A percentile compares a stretch with the other conserved stretches of the same genome.
phyloP scores from a whole-genome alignment of 2,113 vertebrate species.

The Cyanistes caeruleus region DNA sequence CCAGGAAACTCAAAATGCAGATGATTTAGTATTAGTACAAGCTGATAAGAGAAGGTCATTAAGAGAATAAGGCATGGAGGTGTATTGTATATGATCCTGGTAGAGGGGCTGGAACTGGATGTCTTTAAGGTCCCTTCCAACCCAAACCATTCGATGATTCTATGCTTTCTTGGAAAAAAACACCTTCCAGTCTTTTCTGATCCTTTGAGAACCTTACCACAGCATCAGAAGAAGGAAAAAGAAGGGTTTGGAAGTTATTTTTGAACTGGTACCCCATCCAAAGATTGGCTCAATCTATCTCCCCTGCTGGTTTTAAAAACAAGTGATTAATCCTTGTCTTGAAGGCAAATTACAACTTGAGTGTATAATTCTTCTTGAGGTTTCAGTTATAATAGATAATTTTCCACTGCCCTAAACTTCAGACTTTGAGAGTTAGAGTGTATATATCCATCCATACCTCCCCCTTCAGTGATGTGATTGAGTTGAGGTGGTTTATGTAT shows the following conservation, averaged over 20 bases:
- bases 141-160: neutral
- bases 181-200: neutral
- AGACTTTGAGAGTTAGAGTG: neutral
- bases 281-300: neutral
- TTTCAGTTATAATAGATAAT: neutral
- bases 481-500: neutral
- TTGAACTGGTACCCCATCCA: neutral
- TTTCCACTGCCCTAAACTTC: neutral
- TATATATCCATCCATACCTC: accelerated
- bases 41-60: neutral
- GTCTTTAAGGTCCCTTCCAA: neutral
- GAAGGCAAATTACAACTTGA: neutral
- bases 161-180: neutral
- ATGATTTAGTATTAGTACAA: neutral
- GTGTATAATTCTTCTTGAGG: neutral
- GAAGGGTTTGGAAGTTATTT: neutral
- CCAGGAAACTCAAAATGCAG: neutral
- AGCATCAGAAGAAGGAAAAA: neutral
- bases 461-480: neutral
- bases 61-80: neutral
- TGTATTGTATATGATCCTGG: neutral
- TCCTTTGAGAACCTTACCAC: neutral
- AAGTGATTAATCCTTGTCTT: neutral
- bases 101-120: neutral
- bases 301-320: neutral